phyloP scores from a whole-genome alignment of 1,140 invertebrate species.

The Atta cephalotes region DNA sequence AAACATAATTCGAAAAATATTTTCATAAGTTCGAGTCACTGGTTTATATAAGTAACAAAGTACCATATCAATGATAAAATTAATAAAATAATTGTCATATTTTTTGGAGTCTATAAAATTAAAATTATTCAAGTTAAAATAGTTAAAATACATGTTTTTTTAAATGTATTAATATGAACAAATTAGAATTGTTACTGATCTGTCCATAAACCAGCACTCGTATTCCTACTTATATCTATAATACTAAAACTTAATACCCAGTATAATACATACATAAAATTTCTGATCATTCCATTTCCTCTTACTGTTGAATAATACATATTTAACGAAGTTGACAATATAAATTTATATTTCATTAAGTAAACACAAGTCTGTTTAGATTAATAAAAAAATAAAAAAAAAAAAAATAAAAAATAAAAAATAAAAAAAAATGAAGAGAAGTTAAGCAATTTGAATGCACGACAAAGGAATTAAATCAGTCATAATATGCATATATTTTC shows the following conservation, averaged over 20 bases:
- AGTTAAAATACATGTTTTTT: background rate
- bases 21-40: conserved; percentile 56
- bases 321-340: background rate
- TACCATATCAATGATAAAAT: background rate
- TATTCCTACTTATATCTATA: background rate
- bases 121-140: background rate
- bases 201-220: background rate
- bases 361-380: background rate
- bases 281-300: conserved; percentile 32
- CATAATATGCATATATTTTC: conserved; percentile 32
- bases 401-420: too few relatives aligned
- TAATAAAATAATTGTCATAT: background rate
- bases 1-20: conserved; percentile 70
- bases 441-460: background rate
- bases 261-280: conserved; percentile 31
- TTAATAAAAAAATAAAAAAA: background rate
- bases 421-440: background rate
- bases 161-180: background rate
- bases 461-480: background rate
- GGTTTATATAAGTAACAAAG: conserved; percentile 18
- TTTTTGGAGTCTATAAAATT: background rate
- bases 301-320: background rate
- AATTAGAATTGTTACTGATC: conserved; percentile 7
- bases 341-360: background rate
- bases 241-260: conserved; percentile 10